Percentiles rank a stretch among this genome's conserved stretches.
phyloP scores from a whole-genome alignment of 2,888 invertebrate genomes.

The Nebria brevicollis region DNA sequence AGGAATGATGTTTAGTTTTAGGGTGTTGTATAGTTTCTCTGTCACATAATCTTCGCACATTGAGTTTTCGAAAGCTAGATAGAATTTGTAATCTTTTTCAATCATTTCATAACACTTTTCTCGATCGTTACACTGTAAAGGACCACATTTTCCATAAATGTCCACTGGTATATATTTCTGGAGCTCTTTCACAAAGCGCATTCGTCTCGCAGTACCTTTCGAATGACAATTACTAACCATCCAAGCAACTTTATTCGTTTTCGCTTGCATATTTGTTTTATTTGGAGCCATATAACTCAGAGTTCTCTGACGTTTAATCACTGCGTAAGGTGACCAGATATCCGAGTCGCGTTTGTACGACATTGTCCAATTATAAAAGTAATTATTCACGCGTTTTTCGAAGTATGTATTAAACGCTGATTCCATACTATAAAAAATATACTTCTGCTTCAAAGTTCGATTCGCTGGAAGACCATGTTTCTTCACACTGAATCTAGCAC shows the following conservation, averaged over 20 bases:
- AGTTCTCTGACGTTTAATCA: conserved; percentile 48
- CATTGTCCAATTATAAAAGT: conserved; percentile 70
- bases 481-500: conserved; percentile 54
- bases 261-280: conserved; percentile 52
- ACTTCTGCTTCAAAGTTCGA: conserved; percentile 62
- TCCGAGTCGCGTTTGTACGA: conserved; percentile 65
- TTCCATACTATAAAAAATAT: conserved; percentile 66
- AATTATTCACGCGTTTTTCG: conserved; percentile 52
- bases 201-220: conserved; percentile 59
- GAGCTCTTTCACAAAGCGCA: conserved; percentile 63
- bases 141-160: conserved; percentile 72
- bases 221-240: conserved; percentile 58
- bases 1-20: conserved; percentile 48
- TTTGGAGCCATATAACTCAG: conserved; percentile 49
- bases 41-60: conserved; percentile 51
- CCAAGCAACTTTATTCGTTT: conserved; percentile 68
- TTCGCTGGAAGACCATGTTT: conserved; percentile 56
- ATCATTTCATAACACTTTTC: conserved; percentile 64
- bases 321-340: conserved; percentile 61
- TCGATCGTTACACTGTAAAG: conserved; percentile 54
- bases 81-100: conserved; percentile 54
- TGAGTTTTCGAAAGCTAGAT: conserved; percentile 51
- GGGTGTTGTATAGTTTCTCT: conserved; percentile 49
- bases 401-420: conserved; percentile 56
- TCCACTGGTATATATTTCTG: conserved; percentile 69